A percentile compares a stretch with the other conserved stretches of the same genome.
phyloP scores from a whole-genome alignment of 1,140 invertebrate genomes.

The Philaenus spumarius region DNA sequence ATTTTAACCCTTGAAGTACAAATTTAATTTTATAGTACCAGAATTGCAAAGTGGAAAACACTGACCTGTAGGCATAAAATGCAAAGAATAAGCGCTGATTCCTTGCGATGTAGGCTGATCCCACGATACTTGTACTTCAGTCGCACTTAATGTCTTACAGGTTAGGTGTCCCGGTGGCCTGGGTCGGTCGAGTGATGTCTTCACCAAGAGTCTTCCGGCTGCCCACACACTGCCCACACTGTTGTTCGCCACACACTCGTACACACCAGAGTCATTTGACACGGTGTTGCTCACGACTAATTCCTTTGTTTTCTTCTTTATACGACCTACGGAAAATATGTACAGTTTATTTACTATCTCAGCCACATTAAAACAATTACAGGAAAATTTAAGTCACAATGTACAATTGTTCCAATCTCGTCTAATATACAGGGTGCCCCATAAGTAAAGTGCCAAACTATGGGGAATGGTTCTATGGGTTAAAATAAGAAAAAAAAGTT shows the following conservation, averaged over 20 bases:
- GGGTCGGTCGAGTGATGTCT: slow-evolving; percentile 46
- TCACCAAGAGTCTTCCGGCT: slow-evolving; percentile 48
- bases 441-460: no score
- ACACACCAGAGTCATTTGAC: slow-evolving; percentile 59
- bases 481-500: no score
- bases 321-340: slow-evolving; percentile 37
- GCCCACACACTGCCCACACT: slow-evolving; percentile 54
- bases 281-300: slow-evolving; percentile 59
- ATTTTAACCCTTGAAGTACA: no score
- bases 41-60: background rate
- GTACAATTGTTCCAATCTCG: no score
- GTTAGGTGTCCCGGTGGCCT: slow-evolving; percentile 49
- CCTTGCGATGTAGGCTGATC: slow-evolving; percentile 37
- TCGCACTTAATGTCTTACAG: slow-evolving; percentile 47
- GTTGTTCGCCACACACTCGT: slow-evolving; percentile 70
- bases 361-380: no score
- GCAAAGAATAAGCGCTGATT: slow-evolving; percentile 52
- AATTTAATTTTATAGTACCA: no score
- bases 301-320: slow-evolving; percentile 46
- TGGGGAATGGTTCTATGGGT: no score
- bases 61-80: slow-evolving; percentile 52
- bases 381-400: no score
- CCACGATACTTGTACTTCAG: slow-evolving; percentile 52
- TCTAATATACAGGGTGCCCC: no score
- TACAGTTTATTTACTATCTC: no score